A percentile compares a stretch with the other conserved stretches of the same genome.
phyloP scores from a whole-genome alignment of 2,888 invertebrate species.

The Spisula subtruncata region DNA sequence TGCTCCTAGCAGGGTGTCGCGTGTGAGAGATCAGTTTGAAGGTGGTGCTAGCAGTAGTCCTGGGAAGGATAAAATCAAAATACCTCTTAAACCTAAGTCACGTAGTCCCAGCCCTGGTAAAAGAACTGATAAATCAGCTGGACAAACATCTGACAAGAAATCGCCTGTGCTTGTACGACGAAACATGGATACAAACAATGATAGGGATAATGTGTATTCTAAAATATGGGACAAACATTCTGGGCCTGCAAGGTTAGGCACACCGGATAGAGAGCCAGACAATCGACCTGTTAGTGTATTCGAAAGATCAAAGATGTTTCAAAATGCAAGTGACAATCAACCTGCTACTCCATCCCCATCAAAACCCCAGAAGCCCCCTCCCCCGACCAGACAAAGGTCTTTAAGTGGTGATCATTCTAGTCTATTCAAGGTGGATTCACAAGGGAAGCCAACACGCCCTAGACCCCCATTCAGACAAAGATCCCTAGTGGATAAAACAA shows the following conservation, averaged over 20 bases:
- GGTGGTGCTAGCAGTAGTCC: neutral
- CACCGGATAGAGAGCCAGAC: constrained; percentile 28
- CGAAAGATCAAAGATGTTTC: constrained; percentile 77
- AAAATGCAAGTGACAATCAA: constrained; percentile 43
- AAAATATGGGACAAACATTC: constrained; percentile 31
- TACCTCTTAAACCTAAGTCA: constrained; percentile 43
- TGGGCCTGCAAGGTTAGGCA: constrained; percentile 26
- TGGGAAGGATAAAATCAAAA: constrained; percentile 29
- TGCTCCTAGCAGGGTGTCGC: constrained; percentile 47
- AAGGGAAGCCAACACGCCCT: constrained; percentile 43
- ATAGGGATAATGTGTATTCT: constrained; percentile 44
- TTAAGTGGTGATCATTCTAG: constrained; percentile 41
- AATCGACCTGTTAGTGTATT: constrained; percentile 72
- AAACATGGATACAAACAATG: neutral
- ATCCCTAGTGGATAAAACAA: constrained; percentile 54
- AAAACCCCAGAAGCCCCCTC: constrained; percentile 57
- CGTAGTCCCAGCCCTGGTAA: constrained; percentile 40
- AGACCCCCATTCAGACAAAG: constrained; percentile 61
- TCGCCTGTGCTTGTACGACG: constrained; percentile 33
- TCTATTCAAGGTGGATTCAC: constrained; percentile 14
- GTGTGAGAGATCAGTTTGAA: constrained; percentile 51
- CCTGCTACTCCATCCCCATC: constrained; percentile 27
- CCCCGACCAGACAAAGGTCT: constrained; percentile 63
- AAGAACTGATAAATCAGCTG: neutral
- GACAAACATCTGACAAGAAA: constrained; percentile 19